Evolutionary conservation across 2,888 invertebrate species (phyloP).

Genomic region (Himalopsyche tibetana): DNA sequence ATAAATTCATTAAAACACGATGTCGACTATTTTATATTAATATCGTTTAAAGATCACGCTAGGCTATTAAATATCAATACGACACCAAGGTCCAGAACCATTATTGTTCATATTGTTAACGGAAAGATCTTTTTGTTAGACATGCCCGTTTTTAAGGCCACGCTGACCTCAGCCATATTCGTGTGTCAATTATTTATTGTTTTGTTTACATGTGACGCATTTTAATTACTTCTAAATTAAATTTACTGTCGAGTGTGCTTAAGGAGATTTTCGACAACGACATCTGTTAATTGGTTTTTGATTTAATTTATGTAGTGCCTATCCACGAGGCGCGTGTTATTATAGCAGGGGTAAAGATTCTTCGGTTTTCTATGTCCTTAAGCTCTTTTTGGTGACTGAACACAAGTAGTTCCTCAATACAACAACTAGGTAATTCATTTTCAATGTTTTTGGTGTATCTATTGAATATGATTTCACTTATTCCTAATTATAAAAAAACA

Average conservation of each 20-base stretch:
- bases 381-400: too few relatives aligned
- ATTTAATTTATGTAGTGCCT: not conserved
- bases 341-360: too few relatives aligned
- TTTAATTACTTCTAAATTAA: slow-evolving; percentile 27
- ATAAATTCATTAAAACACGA: too few relatives aligned
- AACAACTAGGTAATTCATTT: too few relatives aligned
- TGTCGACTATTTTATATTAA: not conserved
- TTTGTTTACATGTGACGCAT: slow-evolving; percentile 43
- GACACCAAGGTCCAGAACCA: slow-evolving; percentile 27
- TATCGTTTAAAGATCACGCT: not conserved
- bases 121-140: slow-evolving; percentile 36
- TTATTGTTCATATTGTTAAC: slow-evolving; percentile 35
- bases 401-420: too few relatives aligned
- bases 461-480: too few relatives aligned
- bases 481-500: too few relatives aligned
- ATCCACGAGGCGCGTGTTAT: too few relatives aligned
- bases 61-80: slow-evolving; percentile 23
- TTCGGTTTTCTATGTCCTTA: not conserved
- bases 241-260: not conserved
- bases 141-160: slow-evolving; percentile 1
- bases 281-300: slow-evolving; percentile 13
- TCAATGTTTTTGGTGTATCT: too few relatives aligned
- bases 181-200: slow-evolving; percentile 42
- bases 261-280: not conserved
- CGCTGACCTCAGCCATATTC: slow-evolving; percentile 7